These are phyloP conservation scores for Threskiornis aethiopicus DNA, from an alignment of 2,797 vertebrate genomes.

Conservation along the genomic window DNA sequence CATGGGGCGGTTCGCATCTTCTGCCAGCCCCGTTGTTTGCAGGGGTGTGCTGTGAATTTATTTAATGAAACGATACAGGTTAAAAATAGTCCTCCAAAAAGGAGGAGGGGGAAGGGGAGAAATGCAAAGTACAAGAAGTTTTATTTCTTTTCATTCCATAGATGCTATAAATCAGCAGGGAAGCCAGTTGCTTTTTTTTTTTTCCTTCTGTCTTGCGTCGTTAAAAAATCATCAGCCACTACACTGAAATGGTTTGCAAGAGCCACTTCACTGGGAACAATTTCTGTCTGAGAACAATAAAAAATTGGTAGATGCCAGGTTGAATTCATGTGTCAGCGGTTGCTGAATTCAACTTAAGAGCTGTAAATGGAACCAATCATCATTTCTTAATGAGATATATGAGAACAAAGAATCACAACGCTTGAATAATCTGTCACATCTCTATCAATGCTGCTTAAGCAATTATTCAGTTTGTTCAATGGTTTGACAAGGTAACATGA, in stretches of 20 bases:
- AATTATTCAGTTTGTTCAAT: slow-evolving; percentile 38
- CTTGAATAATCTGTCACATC: slow-evolving; percentile 30
- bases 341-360: slow-evolving; percentile 31
- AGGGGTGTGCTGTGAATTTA: background rate
- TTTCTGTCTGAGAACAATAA: slow-evolving; percentile 2
- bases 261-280: background rate
- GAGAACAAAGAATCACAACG: slow-evolving; percentile 46
- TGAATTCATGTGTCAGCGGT: background rate
- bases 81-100: background rate
- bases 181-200: background rate
- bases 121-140: background rate
- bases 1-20: background rate
- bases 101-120: background rate
- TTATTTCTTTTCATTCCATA: background rate
- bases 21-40: background rate
- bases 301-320: background rate
- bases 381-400: slow-evolving; percentile 61
- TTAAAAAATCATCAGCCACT: slow-evolving; percentile 7
- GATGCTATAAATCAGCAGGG: background rate
- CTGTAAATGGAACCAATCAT: slow-evolving; percentile 65
- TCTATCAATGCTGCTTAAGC: slow-evolving; percentile 30
- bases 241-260: background rate
- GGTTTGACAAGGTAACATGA: slow-evolving; percentile 43
- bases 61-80: background rate
- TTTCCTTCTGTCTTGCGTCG: accelerated